Conservation (phyloP, 2,113 vertebrate species). For the Myrmophylax atrothorax region DNA sequence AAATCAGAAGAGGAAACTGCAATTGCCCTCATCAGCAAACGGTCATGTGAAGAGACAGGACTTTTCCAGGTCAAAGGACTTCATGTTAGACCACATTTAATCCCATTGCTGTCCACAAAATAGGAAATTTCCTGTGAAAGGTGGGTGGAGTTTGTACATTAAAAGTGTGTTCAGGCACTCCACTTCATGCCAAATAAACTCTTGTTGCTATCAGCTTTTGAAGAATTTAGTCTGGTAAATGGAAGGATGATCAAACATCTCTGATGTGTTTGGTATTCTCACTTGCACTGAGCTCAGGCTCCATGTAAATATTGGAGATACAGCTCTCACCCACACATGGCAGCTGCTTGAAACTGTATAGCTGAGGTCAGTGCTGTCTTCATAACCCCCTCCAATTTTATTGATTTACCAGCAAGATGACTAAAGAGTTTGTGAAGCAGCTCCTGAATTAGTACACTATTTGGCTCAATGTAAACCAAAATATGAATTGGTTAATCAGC, state of each 20-base stretch:
- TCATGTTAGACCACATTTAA: neutral
- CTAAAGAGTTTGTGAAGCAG: neutral
- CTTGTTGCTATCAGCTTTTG: neutral
- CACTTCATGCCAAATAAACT: neutral
- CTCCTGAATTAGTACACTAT: neutral
- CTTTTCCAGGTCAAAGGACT: neutral
- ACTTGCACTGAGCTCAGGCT: neutral
- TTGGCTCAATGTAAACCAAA: neutral
- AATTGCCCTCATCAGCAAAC: neutral
- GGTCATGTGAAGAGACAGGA: neutral
- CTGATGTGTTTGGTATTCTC: neutral
- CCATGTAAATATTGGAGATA: neutral
- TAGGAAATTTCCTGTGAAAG: neutral
- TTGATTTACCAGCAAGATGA: neutral
- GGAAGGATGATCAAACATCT: neutral
- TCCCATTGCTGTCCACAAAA: rapidly evolving
- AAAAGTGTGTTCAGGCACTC: neutral
- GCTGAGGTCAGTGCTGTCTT: neutral
- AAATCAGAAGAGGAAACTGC: neutral
- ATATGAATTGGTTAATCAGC: neutral
- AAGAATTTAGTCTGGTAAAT: neutral
- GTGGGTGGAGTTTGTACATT: neutral
- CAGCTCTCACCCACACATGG: slow-evolving; percentile 17
- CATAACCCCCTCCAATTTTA: neutral
- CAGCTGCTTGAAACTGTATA: slow-evolving; percentile 59